A percentile compares a stretch with the other conserved stretches of the same genome.
These are phyloP conservation scores for Pantherophis guttatus DNA, from an alignment of 2,113 vertebrate genomes.

Conservation along the genomic window DNA sequence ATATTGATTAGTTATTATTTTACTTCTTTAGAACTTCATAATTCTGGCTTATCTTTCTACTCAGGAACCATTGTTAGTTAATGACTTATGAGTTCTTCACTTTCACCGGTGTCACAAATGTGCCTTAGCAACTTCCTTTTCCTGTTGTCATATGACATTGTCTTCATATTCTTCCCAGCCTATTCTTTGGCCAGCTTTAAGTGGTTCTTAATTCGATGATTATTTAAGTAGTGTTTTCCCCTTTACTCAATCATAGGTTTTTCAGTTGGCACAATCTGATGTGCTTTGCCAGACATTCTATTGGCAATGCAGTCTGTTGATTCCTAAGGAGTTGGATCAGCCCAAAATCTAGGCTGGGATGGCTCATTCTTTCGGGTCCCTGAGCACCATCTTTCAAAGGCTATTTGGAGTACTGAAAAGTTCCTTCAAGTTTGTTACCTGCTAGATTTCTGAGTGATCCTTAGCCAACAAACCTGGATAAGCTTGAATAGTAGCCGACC, in stretches of 20 bases:
- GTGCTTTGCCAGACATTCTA: not conserved
- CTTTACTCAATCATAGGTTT: not conserved
- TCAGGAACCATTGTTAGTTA: not conserved
- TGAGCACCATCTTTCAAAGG: not conserved
- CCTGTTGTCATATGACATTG: not conserved
- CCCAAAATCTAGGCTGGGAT: not conserved
- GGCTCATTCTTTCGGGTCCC: not conserved
- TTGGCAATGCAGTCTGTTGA: not conserved
- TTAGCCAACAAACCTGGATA: not conserved
- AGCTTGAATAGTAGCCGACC: not conserved
- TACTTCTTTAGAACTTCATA: not conserved
- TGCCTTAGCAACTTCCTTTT: not conserved
- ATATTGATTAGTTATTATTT: not conserved
- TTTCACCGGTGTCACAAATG: not conserved
- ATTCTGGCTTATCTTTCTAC: not conserved
- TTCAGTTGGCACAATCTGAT: not conserved
- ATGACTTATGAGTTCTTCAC: not conserved
- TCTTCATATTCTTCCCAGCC: not conserved
- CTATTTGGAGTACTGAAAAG: not conserved
- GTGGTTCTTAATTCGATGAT: not conserved
- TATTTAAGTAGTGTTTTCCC: not conserved
- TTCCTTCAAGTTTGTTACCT: not conserved
- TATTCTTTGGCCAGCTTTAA: not conserved
- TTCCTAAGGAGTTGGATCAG: not conserved
- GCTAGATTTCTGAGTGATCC: not conserved